phyloP scores from a whole-genome alignment of 2,113 vertebrate species.

The Crotalus tigris region DNA sequence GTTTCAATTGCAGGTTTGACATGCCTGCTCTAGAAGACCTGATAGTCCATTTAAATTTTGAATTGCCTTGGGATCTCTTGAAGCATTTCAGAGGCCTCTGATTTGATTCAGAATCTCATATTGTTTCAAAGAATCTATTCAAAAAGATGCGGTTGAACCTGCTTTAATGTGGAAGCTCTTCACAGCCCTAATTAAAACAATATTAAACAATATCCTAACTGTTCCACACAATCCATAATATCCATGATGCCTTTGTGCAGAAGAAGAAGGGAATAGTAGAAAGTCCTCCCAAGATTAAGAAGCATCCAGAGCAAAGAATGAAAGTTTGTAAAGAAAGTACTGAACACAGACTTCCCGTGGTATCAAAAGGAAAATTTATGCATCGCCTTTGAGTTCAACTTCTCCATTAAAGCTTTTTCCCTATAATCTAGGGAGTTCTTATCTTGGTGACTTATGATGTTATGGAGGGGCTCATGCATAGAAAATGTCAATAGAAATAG shows the following conservation, averaged over 20 bases:
- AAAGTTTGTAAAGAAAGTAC: conserved; percentile 87
- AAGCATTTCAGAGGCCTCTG: not conserved
- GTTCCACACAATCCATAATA: conserved; percentile 1
- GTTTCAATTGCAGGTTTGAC: not conserved
- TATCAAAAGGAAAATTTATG: conserved; percentile 96
- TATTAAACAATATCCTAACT: not conserved
- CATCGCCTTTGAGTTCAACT: conserved; percentile 98
- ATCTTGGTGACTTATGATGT: conserved; percentile 99
- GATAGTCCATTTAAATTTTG: not conserved
- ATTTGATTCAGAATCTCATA: not conserved
- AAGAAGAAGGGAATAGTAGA: not conserved
- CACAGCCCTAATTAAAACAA: not conserved
- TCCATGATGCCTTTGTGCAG: not conserved
- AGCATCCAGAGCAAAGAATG: conserved; percentile 64
- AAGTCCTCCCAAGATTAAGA: conserved; percentile 45
- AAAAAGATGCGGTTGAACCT: not conserved
- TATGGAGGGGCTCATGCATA: conserved; percentile 87
- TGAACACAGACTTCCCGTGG: conserved; percentile 84
- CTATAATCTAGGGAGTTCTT: conserved; percentile 98
- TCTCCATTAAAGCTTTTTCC: conserved; percentile 98
- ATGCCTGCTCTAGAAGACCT: not conserved
- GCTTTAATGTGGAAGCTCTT: not conserved
- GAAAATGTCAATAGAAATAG: conserved; percentile 99
- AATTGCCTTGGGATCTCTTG: not conserved
- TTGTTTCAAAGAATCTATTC: not conserved